Conservation (phyloP, 2,888 invertebrate species). For the Watsonalla cultraria region DNA sequence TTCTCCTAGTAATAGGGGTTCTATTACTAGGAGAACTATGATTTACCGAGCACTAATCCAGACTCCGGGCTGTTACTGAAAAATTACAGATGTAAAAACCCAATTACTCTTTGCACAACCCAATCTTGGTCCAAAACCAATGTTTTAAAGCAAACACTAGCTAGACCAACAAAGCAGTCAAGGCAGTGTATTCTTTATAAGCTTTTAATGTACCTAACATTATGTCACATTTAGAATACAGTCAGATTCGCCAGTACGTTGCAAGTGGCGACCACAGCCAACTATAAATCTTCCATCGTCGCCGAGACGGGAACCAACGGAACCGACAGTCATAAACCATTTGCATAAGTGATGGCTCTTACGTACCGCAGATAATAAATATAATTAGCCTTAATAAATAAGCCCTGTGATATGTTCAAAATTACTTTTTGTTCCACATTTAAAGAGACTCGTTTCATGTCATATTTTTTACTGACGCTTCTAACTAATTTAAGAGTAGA, state of each 20-base stretch:
- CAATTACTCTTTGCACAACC: no score
- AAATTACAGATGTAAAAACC: no score
- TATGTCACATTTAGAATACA: no score
- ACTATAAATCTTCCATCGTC: conserved; percentile 36
- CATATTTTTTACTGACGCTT: background rate
- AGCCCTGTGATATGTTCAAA: background rate
- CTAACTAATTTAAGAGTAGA: background rate
- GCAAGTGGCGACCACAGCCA: conserved; percentile 12
- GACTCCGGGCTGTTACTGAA: no score
- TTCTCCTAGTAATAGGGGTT: no score
- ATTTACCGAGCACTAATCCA: no score
- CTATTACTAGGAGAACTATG: no score
- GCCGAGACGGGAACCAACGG: conserved; percentile 17
- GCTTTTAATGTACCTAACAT: no score
- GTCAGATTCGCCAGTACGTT: background rate
- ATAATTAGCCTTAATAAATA: conserved; percentile 1
- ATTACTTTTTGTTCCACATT: background rate
- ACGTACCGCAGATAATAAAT: conserved; percentile 27
- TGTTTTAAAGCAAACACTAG: no score
- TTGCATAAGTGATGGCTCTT: conserved; percentile 49
- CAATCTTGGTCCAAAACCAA: no score
- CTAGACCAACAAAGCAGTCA: no score
- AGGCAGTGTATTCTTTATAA: no score
- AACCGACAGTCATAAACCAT: conserved; percentile 43
- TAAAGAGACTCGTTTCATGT: background rate